Evolutionary conservation across 1,140 invertebrate genomes (phyloP).

Genomic region (Lasioglossum baleicum): DNA sequence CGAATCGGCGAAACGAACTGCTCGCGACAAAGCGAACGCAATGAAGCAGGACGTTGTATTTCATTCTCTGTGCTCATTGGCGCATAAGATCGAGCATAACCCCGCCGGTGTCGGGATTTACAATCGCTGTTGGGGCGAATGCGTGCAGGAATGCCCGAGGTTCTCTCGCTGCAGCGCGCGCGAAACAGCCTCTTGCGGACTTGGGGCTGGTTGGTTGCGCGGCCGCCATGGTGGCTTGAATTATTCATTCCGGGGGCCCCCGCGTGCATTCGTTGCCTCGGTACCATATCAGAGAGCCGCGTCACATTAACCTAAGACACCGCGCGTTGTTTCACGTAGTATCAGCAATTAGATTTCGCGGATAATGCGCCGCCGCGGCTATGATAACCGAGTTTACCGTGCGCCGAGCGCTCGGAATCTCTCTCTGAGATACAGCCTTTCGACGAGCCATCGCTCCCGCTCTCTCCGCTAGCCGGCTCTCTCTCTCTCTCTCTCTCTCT

Average conservation of each 20-base stretch:
- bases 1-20: constrained; percentile 30
- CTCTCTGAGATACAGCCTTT: constrained; percentile 26
- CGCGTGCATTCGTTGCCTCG: constrained; percentile 61
- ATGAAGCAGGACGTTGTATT: constrained; percentile 69
- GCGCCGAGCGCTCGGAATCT: constrained; percentile 21
- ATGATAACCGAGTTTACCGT: constrained; percentile 48
- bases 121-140: constrained; percentile 72
- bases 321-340: constrained; percentile 63
- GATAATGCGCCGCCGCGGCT: constrained; percentile 47
- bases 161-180: constrained; percentile 55
- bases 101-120: constrained; percentile 72
- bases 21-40: constrained; percentile 65
- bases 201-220: constrained; percentile 31
- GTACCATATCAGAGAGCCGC: constrained; percentile 63
- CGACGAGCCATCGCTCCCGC: constrained; percentile 5
- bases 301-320: constrained; percentile 64
- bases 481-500: too few relatives aligned
- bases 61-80: constrained; percentile 73
- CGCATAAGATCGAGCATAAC: constrained; percentile 74
- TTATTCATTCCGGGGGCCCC: constrained; percentile 75
- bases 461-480: too few relatives aligned
- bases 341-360: constrained; percentile 70
- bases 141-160: constrained; percentile 76
- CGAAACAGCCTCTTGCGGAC: constrained; percentile 61
- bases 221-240: constrained; percentile 71